Conservation (phyloP, 2,888 invertebrate genomes). For the Galerucella nymphaeae region DNA sequence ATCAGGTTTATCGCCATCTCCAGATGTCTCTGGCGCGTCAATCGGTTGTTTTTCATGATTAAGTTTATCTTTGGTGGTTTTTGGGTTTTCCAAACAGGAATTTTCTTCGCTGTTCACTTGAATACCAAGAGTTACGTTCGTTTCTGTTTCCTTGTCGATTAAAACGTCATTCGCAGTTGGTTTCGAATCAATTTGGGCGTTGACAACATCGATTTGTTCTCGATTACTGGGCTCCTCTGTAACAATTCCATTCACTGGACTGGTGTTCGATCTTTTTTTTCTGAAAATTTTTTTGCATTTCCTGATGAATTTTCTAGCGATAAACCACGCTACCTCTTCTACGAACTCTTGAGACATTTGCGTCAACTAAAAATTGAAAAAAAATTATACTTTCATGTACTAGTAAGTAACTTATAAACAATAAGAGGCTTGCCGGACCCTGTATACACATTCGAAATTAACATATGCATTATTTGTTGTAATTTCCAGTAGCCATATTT, state of each 20-base stretch:
- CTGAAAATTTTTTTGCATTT: constrained; percentile 51
- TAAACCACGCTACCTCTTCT: constrained; percentile 65
- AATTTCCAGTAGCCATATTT: no score
- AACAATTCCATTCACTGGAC: neutral
- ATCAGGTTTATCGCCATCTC: constrained; percentile 12
- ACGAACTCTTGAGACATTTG: constrained; percentile 82
- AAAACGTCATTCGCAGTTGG: neutral
- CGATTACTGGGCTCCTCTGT: constrained; percentile 1
- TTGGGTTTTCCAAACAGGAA: constrained; percentile 5
- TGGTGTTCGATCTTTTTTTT: constrained; percentile 28
- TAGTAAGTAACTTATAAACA: neutral
- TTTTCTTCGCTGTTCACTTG: constrained; percentile 3
- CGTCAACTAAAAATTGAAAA: constrained; percentile 69
- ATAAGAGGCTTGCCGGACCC: no score
- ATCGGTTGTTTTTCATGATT: neutral
- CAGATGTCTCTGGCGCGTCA: neutral
- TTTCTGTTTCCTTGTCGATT: constrained; percentile 10
- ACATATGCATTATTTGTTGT: no score
- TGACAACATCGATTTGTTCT: constrained; percentile 3
- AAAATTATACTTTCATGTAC: neutral
- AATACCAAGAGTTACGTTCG: neutral
- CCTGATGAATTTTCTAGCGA: constrained; percentile 57
- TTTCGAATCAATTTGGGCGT: constrained; percentile 7
- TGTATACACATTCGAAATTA: no score
- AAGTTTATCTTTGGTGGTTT: neutral